Evolutionary conservation across 2,113 vertebrate genomes (phyloP).

Genomic region (Isurus oxyrinchus): DNA sequence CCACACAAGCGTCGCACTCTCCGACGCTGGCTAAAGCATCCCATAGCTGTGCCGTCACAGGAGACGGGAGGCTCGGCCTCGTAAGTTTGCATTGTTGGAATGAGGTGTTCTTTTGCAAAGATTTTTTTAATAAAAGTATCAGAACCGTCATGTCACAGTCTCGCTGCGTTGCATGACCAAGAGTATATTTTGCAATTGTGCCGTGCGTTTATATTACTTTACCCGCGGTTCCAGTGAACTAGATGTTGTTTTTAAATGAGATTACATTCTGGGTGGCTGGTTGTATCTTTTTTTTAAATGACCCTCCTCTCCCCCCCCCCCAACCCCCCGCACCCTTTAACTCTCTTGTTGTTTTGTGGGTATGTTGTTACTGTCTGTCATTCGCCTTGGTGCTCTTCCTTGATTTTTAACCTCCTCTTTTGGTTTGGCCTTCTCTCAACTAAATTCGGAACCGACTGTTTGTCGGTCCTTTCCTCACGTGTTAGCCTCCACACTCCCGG

Average conservation of each 20-base stretch:
- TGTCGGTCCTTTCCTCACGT: too few species aligned
- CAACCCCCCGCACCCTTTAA: slow-evolving; percentile 39
- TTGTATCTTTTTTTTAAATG: slow-evolving; percentile 3
- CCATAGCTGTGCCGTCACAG: slow-evolving; percentile 56
- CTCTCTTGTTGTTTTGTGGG: slow-evolving; percentile 37
- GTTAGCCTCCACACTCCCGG: too few species aligned
- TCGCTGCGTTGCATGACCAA: slow-evolving; percentile 62
- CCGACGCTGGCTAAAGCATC: slow-evolving; percentile 62
- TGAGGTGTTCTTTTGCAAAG: slow-evolving; percentile 21
- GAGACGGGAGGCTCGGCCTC: slow-evolving; percentile 57
- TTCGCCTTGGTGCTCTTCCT: slow-evolving; percentile 37
- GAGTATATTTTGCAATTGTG: slow-evolving; percentile 60
- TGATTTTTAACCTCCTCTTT: too few species aligned
- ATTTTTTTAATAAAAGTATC: background rate
- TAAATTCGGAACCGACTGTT: too few species aligned
- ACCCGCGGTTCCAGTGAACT: slow-evolving; percentile 63
- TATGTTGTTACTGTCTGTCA: slow-evolving; percentile 47
- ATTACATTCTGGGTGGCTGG: slow-evolving; percentile 39
- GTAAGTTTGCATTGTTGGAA: slow-evolving; percentile 64
- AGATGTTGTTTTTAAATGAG: slow-evolving; percentile 52
- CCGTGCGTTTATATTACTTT: slow-evolving; percentile 63
- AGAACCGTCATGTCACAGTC: slow-evolving; percentile 52
- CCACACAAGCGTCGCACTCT: slow-evolving; percentile 63
- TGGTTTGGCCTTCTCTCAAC: too few species aligned
- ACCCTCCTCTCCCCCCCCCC: background rate